Evolutionary conservation across 2,888 invertebrate genomes (phyloP).

Genomic region (Oligia latruncula): DNA sequence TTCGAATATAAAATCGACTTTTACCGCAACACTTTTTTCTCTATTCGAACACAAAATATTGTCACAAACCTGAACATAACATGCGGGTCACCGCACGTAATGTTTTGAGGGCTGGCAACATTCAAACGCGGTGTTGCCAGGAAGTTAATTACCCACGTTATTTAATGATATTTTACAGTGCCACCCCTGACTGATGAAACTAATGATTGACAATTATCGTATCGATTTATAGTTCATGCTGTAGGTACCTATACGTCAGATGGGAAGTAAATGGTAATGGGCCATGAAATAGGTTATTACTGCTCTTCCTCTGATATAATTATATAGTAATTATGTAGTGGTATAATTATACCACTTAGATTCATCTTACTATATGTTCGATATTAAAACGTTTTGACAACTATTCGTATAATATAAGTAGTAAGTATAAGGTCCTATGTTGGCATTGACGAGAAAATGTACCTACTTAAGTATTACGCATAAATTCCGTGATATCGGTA

Average conservation of each 20-base stretch:
- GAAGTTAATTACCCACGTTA: slow-evolving; percentile 63
- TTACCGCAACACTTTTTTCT: slow-evolving; percentile 32
- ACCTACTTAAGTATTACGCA: neutral
- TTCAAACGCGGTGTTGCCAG: slow-evolving; percentile 56
- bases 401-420: too few species aligned
- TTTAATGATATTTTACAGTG: slow-evolving; percentile 66
- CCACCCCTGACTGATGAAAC: slow-evolving; percentile 62
- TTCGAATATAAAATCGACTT: slow-evolving; percentile 36
- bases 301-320: slow-evolving; percentile 7
- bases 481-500: neutral
- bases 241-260: neutral
- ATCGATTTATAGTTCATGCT: slow-evolving; percentile 36
- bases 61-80: slow-evolving; percentile 38
- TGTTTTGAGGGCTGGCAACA: slow-evolving; percentile 61
- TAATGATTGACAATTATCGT: slow-evolving; percentile 67
- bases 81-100: slow-evolving; percentile 53
- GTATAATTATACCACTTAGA: slow-evolving; percentile 1
- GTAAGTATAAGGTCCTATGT: neutral
- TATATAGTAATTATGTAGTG: neutral
- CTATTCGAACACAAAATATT: slow-evolving; percentile 41
- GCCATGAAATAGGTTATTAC: slow-evolving; percentile 28
- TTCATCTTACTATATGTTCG: neutral
- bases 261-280: slow-evolving; percentile 28
- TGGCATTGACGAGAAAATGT: neutral
- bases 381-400: neutral